Conservation (phyloP, 2,113 vertebrate species). For the Pandion haliaetus region DNA sequence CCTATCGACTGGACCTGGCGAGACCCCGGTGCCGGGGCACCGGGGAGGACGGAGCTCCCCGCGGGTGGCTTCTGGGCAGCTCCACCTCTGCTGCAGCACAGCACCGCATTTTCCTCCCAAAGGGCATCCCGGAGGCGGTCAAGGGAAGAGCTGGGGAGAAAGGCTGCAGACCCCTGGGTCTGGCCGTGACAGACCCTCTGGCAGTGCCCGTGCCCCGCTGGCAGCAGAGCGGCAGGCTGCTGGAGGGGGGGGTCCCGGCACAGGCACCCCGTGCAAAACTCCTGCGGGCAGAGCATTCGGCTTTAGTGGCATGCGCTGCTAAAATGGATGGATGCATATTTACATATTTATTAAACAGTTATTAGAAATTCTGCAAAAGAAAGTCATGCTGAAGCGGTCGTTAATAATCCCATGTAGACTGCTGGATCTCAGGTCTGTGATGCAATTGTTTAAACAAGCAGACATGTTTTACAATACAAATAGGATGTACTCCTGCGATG, state of each 20-base stretch:
- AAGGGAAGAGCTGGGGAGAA: rapidly evolving
- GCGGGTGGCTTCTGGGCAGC: rapidly evolving
- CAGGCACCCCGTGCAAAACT: neutral
- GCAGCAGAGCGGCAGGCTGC: neutral
- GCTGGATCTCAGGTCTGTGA: neutral
- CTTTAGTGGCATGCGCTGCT: rapidly evolving
- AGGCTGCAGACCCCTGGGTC: neutral
- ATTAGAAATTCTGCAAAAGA: neutral
- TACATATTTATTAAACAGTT: neutral
- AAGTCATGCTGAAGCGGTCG: neutral
- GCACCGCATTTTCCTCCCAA: neutral
- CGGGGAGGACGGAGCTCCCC: neutral
- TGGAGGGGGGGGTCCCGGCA: neutral
- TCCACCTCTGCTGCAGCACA: rapidly evolving
- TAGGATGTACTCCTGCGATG: neutral
- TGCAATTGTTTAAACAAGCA: neutral
- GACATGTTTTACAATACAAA: neutral
- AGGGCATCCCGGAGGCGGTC: neutral
- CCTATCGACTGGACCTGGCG: neutral
- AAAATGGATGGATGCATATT: neutral
- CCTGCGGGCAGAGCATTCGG: rapidly evolving
- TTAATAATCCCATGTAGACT: neutral
- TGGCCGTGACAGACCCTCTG: rapidly evolving
- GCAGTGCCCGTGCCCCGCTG: rapidly evolving
- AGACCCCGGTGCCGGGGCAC: neutral